Conservation (phyloP, 2,113 vertebrate genomes). For the Pyrgilauda ruficollis region DNA sequence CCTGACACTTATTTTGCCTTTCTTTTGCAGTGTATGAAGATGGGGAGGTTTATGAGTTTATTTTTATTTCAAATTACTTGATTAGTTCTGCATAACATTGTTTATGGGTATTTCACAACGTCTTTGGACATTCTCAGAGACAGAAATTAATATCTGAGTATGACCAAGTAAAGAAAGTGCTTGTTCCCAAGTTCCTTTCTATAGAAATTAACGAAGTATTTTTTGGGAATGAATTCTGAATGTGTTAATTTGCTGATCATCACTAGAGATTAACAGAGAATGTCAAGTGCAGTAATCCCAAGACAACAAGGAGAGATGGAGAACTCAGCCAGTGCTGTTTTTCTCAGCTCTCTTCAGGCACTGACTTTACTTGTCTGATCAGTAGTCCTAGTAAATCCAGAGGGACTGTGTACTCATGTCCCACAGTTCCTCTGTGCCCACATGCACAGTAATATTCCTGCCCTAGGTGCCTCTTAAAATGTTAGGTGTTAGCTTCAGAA, state of each 20-base stretch:
- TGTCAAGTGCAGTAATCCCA: background rate
- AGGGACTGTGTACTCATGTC: background rate
- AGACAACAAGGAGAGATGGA: fast-evolving
- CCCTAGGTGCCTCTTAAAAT: background rate
- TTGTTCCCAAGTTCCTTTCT: background rate
- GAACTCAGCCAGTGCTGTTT: background rate
- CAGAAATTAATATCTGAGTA: background rate
- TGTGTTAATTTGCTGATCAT: background rate
- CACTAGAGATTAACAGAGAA: background rate
- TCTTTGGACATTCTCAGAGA: background rate
- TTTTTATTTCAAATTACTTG: background rate
- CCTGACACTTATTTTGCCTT: background rate
- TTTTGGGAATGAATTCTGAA: background rate
- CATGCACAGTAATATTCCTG: background rate
- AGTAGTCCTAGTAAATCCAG: background rate
- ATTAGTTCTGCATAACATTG: background rate
- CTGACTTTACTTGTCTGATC: fast-evolving
- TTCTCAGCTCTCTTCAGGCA: background rate
- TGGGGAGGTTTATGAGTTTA: background rate
- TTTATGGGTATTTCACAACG: background rate
- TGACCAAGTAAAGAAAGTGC: background rate
- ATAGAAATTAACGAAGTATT: background rate
- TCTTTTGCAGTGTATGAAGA: background rate
- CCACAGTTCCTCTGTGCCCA: background rate
- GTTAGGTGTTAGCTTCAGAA: background rate